Conservation (phyloP, 2,797 vertebrate species). For the Tadarida brasiliensis region DNA sequence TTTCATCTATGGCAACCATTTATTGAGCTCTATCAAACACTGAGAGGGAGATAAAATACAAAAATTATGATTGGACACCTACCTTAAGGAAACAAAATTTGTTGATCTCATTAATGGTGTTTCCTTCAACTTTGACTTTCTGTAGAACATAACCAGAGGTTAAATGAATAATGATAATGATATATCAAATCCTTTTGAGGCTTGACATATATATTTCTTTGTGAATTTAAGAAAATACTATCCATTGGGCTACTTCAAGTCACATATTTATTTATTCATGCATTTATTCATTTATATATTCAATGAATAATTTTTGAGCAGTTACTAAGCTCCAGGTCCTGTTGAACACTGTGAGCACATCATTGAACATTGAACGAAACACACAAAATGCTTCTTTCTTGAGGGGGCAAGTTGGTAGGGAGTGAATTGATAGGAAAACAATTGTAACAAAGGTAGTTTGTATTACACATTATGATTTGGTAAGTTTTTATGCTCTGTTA, state of each 20-base stretch:
- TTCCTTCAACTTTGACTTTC: background rate
- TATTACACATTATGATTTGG: background rate
- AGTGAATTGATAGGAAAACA: background rate
- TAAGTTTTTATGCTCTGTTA: background rate
- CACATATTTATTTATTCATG: background rate
- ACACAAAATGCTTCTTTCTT: background rate
- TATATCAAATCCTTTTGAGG: background rate
- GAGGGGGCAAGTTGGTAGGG: background rate
- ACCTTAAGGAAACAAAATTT: background rate
- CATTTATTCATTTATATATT: background rate
- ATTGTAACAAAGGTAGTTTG: background rate
- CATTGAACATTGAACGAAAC: background rate
- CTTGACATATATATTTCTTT: background rate
- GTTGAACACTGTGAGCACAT: background rate
- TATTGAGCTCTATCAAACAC: background rate
- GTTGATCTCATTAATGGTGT: background rate
- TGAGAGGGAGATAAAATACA: background rate
- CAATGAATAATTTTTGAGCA: background rate
- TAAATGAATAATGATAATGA: constrained; percentile 33
- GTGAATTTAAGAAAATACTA: background rate
- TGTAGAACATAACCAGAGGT: background rate
- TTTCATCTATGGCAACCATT: background rate
- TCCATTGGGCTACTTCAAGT: background rate
- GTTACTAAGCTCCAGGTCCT: background rate
- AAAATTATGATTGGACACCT: background rate